These are phyloP conservation scores for Sebastes kiyomatsui DNA, from an alignment of 2,797 vertebrate genomes.

Conservation along the genomic window DNA sequence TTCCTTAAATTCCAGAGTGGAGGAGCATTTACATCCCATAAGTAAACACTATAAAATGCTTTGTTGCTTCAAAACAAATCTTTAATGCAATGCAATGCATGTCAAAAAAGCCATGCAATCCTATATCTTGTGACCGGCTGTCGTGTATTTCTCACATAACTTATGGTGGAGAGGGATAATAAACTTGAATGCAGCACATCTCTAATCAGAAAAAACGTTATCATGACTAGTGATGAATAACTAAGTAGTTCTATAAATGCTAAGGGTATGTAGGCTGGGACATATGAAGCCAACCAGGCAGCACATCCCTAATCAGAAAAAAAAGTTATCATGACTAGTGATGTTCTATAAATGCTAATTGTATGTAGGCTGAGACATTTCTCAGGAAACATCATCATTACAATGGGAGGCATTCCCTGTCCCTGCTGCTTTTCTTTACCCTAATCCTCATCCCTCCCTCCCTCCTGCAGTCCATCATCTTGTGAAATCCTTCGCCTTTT, in stretches of 20 bases:
- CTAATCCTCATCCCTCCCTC: constrained; percentile 67
- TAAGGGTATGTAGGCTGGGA: constrained; percentile 24
- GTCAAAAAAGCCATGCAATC: constrained; percentile 24
- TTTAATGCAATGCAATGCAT: constrained; percentile 6
- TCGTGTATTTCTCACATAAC: constrained; percentile 19
- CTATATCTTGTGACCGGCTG: constrained; percentile 38
- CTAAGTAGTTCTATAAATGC: too few relatives aligned
- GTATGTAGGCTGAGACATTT: constrained; percentile 47
- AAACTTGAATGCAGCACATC: neutral
- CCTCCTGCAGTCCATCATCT: constrained; percentile 75
- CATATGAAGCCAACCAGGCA: too few relatives aligned
- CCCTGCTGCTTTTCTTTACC: constrained; percentile 68
- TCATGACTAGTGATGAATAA: too few relatives aligned
- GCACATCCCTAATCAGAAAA: constrained; percentile 25
- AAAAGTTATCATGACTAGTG: too few relatives aligned
- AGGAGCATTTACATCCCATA: too few relatives aligned
- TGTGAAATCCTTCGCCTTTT: constrained; percentile 74
- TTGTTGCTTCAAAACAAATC: neutral
- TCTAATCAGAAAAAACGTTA: neutral
- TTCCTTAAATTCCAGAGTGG: neutral
- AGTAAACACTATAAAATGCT: neutral
- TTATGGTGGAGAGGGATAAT: neutral
- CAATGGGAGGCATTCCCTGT: constrained; percentile 69
- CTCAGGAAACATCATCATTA: constrained; percentile 71
- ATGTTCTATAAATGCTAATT: too few relatives aligned